These are phyloP conservation scores for Orthochromis malagaraziensis DNA, from an alignment of 2,113 vertebrate species.

Conservation along the genomic window DNA sequence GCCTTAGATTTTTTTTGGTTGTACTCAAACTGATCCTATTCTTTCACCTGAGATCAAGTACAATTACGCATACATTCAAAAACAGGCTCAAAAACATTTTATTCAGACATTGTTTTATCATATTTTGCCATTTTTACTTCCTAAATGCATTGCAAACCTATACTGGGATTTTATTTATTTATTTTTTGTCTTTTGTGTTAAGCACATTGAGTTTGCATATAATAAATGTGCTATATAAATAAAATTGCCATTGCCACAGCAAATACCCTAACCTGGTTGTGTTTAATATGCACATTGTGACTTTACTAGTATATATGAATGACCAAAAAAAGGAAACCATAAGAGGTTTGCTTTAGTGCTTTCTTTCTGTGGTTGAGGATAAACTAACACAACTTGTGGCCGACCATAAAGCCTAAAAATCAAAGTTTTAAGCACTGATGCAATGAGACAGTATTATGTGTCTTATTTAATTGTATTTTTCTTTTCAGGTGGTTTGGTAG, in stretches of 20 bases:
- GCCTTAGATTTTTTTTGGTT: neutral
- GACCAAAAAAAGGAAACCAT: neutral
- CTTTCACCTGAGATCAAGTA: neutral
- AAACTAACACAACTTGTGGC: neutral
- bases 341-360: neutral
- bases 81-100: neutral
- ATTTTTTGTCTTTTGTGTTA: neutral
- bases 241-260: neutral
- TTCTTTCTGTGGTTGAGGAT: neutral
- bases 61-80: neutral
- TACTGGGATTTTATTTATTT: neutral
- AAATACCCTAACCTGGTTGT: neutral
- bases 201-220: neutral
- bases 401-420: neutral
- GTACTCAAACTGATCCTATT: neutral
- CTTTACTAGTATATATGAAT: neutral
- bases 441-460: neutral
- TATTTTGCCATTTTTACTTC: neutral
- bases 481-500: slow-evolving; percentile 57
- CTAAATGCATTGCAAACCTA: neutral
- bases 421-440: neutral
- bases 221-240: neutral
- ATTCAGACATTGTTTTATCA: neutral
- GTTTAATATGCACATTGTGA: neutral
- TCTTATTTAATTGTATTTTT: neutral